Evolutionary conservation across 1,140 invertebrate genomes (phyloP).

Genomic region (Diabrotica undecimpunctata): DNA sequence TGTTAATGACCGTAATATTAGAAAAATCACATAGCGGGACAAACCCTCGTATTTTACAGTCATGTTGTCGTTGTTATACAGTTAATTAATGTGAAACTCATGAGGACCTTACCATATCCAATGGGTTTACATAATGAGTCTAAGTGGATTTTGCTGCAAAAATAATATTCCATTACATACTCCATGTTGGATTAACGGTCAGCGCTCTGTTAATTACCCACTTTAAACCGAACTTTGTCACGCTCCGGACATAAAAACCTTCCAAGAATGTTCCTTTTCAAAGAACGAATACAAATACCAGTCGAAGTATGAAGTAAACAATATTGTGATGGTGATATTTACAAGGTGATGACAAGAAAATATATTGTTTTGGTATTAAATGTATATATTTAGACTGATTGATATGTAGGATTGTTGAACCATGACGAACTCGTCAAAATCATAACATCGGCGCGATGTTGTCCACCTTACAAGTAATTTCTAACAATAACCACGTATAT

Average conservation of each 20-base stretch:
- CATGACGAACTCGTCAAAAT: too few relatives aligned
- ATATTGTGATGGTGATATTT: neutral
- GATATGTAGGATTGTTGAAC: too few relatives aligned
- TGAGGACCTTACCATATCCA: conserved; percentile 2
- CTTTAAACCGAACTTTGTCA: neutral
- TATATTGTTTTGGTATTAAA: too few relatives aligned
- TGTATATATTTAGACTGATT: too few relatives aligned
- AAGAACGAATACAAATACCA: neutral
- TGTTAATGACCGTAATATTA: too few relatives aligned
- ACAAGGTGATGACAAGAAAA: neutral
- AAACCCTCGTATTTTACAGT: too few relatives aligned
- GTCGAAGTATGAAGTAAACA: neutral
- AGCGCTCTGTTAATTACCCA: neutral
- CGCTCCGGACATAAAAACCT: neutral
- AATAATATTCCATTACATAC: neutral
- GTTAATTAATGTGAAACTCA: conserved; percentile 1
- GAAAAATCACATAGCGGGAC: too few relatives aligned
- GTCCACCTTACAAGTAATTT: too few relatives aligned
- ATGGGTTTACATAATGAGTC: neutral
- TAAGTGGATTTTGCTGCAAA: neutral
- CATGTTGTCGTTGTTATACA: neutral
- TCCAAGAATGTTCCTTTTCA: neutral
- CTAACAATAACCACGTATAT: too few relatives aligned
- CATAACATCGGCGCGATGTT: too few relatives aligned
- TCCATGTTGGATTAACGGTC: conserved; percentile 1